A percentile compares a stretch with the other conserved stretches of the same genome.
These are phyloP conservation scores for Ommatoiulus sabulosus DNA, from an alignment of 2,888 invertebrate genomes.

Conservation along the genomic window DNA sequence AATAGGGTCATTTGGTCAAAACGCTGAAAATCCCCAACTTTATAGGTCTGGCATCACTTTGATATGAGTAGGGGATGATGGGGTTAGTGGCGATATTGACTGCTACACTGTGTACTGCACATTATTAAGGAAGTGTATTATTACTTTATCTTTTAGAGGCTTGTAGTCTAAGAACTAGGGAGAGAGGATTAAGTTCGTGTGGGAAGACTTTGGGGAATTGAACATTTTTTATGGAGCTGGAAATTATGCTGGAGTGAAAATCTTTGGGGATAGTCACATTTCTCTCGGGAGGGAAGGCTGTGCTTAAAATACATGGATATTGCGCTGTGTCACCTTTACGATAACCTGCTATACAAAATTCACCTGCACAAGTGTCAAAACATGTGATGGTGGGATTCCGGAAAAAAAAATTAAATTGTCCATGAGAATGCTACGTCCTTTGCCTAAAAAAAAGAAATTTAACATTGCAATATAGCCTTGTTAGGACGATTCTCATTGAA, in stretches of 20 bases:
- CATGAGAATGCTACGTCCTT: no score
- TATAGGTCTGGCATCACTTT: conserved; percentile 44
- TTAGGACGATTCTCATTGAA: no score
- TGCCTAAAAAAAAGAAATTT: no score
- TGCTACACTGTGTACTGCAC: conserved; percentile 29
- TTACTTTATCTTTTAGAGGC: conserved; percentile 30
- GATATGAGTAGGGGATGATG: conserved; percentile 32
- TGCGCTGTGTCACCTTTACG: no score
- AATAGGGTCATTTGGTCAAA: conserved; percentile 47
- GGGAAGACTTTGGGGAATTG: not conserved
- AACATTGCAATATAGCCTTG: no score
- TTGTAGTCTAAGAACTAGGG: conserved; percentile 13
- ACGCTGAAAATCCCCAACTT: conserved; percentile 16
- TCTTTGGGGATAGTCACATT: not conserved
- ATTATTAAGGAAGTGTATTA: conserved; percentile 42
- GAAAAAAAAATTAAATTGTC: no score
- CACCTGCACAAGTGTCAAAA: no score
- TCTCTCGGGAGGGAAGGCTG: not conserved
- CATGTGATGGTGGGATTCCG: no score
- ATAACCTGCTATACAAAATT: no score
- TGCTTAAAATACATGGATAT: not conserved
- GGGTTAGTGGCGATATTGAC: not conserved
- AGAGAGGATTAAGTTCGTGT: not conserved
- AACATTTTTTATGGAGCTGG: not conserved
- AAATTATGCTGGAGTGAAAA: conserved; percentile 25